Evolutionary conservation across 2,797 vertebrate genomes (phyloP), one percentile per base, ranked within the genome.

Genomic region (Falco naumanni): DNA sequence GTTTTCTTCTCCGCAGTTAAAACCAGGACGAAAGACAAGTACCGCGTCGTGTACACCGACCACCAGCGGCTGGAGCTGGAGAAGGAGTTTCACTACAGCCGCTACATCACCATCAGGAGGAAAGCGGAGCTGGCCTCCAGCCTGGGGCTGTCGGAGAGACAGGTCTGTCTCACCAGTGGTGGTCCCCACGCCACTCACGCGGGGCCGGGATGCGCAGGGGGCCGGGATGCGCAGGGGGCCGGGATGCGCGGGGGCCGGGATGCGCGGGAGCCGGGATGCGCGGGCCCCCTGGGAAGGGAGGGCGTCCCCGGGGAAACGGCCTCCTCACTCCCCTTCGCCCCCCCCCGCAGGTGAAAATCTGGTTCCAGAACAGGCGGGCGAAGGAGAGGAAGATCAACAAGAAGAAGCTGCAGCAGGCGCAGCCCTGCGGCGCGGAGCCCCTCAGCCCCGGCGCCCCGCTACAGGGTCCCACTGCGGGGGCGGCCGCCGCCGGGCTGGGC

Each of bases 11-110:
- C 80, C 69, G 63, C 97, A 98, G 98, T 98, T 96, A 98, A 98
- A 97, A 99, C 99, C 33, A 98, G 99, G 94, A 99, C 99, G 3
- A 99, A 99, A 96, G 99, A 99, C 98, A 99, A 99, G 96, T 99
- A 99, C 97, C 98, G 99, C 3, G 99, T 99, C 97, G 99, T 99
- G 64, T 99, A 99, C 98, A 99, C 99, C 0, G 99, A 99, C 94
- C 98, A 99, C 84, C 99, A 99, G 97, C 98, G 99, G 60, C 98
- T 99, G 97, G 99, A 99, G 97, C 98, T 99, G 95, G 99, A 99
- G 98, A 99, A 99, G 89, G 99, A 99, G 96, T 99, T 99, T 84
- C 99, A 99, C 96, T 99, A 98, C 91, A 99, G 99, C 96, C 98
- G 98, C 83, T 99, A 99, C 93, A 99, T 99, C 98, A 99, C 99